phyloP scores from a whole-genome alignment of 2,113 vertebrate species.

The Tringa solitaria region DNA sequence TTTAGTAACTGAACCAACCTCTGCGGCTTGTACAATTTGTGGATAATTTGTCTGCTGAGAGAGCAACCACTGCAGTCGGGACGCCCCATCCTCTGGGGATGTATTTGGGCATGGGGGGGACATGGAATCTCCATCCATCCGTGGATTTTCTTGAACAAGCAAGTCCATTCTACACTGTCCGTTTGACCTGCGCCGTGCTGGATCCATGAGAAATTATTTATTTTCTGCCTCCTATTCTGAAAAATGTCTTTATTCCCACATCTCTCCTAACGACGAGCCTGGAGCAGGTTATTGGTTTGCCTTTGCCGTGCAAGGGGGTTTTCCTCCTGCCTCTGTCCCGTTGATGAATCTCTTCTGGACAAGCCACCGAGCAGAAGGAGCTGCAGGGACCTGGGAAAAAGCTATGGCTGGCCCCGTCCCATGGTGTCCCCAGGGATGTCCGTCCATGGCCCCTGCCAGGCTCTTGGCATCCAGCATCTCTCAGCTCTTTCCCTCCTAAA shows the following conservation, averaged over 20 bases:
- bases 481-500: not conserved
- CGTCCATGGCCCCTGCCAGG: not conserved
- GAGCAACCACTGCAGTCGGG: not conserved
- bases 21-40: not conserved
- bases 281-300: not conserved
- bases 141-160: not conserved
- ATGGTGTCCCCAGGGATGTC: not conserved
- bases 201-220: not conserved
- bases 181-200: not conserved
- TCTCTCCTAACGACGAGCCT: not conserved
- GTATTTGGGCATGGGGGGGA: not conserved
- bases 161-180: not conserved
- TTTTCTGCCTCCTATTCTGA: not conserved
- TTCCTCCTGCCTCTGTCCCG: not conserved
- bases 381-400: not conserved
- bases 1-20: slow-evolving; percentile 50
- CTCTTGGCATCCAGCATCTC: not conserved
- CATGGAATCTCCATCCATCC: not conserved
- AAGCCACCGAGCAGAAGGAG: not conserved
- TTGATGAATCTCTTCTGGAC: not conserved
- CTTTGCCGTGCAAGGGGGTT: not conserved
- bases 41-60: slow-evolving; percentile 44
- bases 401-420: not conserved
- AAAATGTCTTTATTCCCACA: not conserved
- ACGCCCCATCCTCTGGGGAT: not conserved